These are phyloP conservation scores for Hemibagrus guttatus DNA, from an alignment of 2,797 vertebrate species.

Conservation along the genomic window DNA sequence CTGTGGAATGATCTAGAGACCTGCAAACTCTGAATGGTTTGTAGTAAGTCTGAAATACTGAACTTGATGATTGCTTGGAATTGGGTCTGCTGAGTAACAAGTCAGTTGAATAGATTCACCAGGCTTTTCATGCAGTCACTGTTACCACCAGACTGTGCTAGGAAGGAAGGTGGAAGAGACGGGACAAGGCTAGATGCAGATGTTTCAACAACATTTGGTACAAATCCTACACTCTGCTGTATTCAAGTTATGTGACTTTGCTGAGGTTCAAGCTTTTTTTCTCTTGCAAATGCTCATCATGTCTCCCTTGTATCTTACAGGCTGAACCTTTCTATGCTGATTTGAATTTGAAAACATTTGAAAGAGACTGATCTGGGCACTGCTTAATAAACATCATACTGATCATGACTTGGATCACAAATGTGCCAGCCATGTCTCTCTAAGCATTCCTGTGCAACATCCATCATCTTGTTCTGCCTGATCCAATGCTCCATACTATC, in stretches of 20 bases:
- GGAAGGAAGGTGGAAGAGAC: rapidly evolving
- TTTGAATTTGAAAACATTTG: slow-evolving; percentile 47
- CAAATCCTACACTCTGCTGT: too few species aligned
- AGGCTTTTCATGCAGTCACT: background rate
- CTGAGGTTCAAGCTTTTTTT: background rate
- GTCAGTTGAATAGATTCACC: background rate
- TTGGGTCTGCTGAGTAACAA: background rate
- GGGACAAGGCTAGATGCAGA: too few species aligned
- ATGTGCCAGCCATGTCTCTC: slow-evolving; percentile 45
- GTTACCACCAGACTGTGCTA: background rate
- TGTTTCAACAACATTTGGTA: too few species aligned
- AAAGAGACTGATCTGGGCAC: slow-evolving; percentile 49
- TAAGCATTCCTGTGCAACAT: slow-evolving; percentile 52
- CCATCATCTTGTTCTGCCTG: slow-evolving; percentile 53
- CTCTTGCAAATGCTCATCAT: slow-evolving; percentile 1
- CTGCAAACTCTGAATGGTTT: too few species aligned
- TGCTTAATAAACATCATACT: slow-evolving; percentile 61
- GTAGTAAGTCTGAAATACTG: too few species aligned
- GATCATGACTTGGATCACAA: slow-evolving; percentile 50
- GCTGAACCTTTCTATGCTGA: slow-evolving; percentile 48
- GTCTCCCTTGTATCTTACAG: slow-evolving; percentile 37
- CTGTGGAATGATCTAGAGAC: too few species aligned
- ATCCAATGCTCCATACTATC: slow-evolving; percentile 41
- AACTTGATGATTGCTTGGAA: too few species aligned
- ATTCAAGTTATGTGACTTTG: too few species aligned